phyloP scores from a whole-genome alignment of 2,888 invertebrate genomes.

The Schizaphis graminum region DNA sequence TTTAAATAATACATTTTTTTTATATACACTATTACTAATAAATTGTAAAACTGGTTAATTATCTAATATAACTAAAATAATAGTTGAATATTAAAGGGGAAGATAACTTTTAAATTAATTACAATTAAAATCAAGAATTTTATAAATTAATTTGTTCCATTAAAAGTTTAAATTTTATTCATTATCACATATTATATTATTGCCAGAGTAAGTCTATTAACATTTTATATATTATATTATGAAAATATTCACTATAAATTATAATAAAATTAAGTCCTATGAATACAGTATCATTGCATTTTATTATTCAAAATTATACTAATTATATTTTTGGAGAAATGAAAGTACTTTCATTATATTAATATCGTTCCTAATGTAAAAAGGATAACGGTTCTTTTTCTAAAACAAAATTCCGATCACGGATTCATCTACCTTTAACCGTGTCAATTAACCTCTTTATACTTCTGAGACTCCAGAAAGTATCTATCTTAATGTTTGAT shows the following conservation, averaged over 20 bases:
- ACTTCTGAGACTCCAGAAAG: background rate
- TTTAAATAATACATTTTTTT: background rate
- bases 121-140: background rate
- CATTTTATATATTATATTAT: background rate
- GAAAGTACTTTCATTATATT: background rate
- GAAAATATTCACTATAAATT: background rate
- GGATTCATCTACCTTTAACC: background rate
- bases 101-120: background rate
- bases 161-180: background rate
- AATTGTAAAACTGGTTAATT: background rate
- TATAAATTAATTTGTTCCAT: background rate
- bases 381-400: background rate
- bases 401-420: constrained; percentile 23
- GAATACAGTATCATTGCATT: background rate
- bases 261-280: background rate
- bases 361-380: background rate
- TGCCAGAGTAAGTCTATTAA: background rate
- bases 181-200: background rate
- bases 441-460: constrained; percentile 41
- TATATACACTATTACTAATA: background rate
- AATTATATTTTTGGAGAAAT: background rate
- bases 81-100: background rate
- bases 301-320: background rate
- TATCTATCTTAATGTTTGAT: constrained; percentile 31
- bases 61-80: background rate